Conservation (phyloP, 2,888 invertebrate genomes). For the Drosophila paramelanica region DNA sequence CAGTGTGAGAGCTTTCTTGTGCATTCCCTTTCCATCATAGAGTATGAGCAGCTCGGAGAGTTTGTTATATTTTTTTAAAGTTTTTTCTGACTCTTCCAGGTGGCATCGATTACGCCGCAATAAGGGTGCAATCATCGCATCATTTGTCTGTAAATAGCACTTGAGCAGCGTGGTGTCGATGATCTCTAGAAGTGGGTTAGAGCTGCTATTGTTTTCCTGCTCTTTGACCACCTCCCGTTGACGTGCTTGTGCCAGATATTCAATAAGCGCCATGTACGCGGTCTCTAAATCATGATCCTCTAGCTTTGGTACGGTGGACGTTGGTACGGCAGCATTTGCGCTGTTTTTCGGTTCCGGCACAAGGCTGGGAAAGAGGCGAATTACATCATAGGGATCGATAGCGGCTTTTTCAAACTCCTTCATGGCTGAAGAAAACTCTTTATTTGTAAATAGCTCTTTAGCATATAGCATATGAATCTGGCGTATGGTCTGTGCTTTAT, state of each 20-base stretch:
- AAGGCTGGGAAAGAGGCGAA: constrained; percentile 96
- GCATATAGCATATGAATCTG: constrained; percentile 96
- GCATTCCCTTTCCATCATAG: constrained; percentile 97
- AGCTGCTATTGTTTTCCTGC: constrained; percentile 81
- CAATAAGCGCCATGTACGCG: constrained; percentile 94
- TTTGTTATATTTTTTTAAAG: constrained; percentile 93
- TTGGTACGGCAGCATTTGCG: constrained; percentile 60
- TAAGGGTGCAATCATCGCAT: constrained; percentile 96
- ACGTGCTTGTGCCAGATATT: constrained; percentile 93
- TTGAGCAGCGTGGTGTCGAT: constrained; percentile 98
- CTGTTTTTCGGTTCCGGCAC: constrained; percentile 82
- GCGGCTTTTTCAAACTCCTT: constrained; percentile 94
- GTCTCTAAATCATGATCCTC: constrained; percentile 94
- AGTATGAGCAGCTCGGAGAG: constrained; percentile 97
- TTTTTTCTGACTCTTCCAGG: constrained; percentile 96
- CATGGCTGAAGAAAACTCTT: constrained; percentile 96
- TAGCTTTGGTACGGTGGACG: constrained; percentile 84
- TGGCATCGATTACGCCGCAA: constrained; percentile 96
- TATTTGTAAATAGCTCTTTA: constrained; percentile 94
- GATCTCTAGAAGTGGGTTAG: constrained; percentile 89
- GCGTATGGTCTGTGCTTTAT: constrained; percentile 92
- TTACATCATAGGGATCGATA: constrained; percentile 98
- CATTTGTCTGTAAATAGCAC: constrained; percentile 98
- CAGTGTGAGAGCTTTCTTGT: constrained; percentile 95
- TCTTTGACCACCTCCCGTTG: constrained; percentile 84